phyloP scores from a whole-genome alignment of 92 coral and sea anemone species.

The Bergia puertoricense region DNA sequence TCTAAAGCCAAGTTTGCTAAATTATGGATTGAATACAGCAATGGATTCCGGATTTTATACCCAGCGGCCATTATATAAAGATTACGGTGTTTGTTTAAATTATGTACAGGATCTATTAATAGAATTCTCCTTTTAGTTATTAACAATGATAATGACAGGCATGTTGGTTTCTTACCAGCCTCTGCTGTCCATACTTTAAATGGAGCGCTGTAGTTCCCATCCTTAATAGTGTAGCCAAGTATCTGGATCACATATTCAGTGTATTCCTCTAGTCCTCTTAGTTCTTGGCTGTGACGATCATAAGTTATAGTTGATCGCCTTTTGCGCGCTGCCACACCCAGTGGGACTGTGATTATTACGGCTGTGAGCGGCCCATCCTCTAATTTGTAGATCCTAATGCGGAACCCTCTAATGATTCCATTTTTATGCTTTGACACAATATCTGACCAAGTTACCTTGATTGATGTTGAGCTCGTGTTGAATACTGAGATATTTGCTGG shows the following conservation, averaged over 20 bases:
- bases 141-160: too few species aligned
- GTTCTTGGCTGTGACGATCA: not conserved
- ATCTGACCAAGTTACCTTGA: constrained; percentile 21
- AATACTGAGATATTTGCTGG: constrained; percentile 10
- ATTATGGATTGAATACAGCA: too few species aligned
- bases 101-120: too few species aligned
- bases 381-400: constrained; percentile 17
- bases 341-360: not conserved
- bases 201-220: constrained; percentile 44
- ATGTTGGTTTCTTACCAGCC: constrained; percentile 30
- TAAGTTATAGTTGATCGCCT: constrained; percentile 23
- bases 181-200: constrained; percentile 35
- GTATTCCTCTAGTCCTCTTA: constrained; percentile 19
- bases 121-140: too few species aligned
- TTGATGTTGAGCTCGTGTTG: constrained; percentile 18
- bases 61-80: too few species aligned
- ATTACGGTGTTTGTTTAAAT: too few species aligned
- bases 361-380: not conserved
- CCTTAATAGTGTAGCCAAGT: constrained; percentile 15
- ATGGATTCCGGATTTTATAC: too few species aligned
- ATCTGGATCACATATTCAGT: constrained; percentile 17
- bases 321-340: not conserved
- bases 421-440: not conserved
- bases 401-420: constrained; percentile 18
- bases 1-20: too few species aligned